A percentile compares a stretch with the other conserved stretches of the same genome.
These are phyloP conservation scores for Podarcis cretensis DNA, from an alignment of 2,113 vertebrate species.

Conservation along the genomic window DNA sequence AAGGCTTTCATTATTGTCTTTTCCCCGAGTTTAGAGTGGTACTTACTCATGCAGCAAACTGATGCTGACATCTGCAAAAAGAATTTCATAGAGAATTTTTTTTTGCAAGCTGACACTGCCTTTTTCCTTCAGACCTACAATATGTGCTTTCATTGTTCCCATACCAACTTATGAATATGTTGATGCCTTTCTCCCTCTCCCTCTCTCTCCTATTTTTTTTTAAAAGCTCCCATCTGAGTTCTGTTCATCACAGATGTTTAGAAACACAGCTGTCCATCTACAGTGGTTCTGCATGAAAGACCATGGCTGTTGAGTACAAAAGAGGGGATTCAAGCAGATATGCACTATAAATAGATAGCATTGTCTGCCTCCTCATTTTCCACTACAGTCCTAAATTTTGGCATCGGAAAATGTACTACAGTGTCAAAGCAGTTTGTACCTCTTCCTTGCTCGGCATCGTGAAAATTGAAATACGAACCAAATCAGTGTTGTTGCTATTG, in stretches of 20 bases:
- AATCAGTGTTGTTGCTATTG: conserved; percentile 51
- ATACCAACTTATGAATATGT: conserved; percentile 75
- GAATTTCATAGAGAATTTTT: conserved; percentile 67
- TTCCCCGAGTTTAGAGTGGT: conserved; percentile 57
- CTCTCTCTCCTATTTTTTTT: conserved; percentile 62
- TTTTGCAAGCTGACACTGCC: conserved; percentile 74
- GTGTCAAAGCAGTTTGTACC: conserved; percentile 65
- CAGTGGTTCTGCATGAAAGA: conserved; percentile 77
- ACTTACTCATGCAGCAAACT: conserved; percentile 54
- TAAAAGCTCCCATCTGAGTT: conserved; percentile 73
- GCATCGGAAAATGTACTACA: conserved; percentile 70
- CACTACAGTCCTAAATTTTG: conserved; percentile 64
- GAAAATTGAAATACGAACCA: conserved; percentile 59
- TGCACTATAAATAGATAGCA: conserved; percentile 68
- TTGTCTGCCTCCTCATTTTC: conserved; percentile 70
- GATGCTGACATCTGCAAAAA: conserved; percentile 75
- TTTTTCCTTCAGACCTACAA: conserved; percentile 77
- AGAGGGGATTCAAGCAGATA: conserved; percentile 73
- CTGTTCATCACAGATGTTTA: conserved; percentile 77
- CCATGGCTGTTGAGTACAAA: conserved; percentile 70
- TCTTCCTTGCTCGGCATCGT: conserved; percentile 50
- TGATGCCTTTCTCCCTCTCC: conserved; percentile 72
- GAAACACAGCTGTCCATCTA: conserved; percentile 78
- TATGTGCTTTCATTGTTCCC: conserved; percentile 78
- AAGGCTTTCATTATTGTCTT: conserved; percentile 43